Evolutionary conservation across 2,888 invertebrate genomes (phyloP).

Genomic region (Sminthurides aquaticus): DNA sequence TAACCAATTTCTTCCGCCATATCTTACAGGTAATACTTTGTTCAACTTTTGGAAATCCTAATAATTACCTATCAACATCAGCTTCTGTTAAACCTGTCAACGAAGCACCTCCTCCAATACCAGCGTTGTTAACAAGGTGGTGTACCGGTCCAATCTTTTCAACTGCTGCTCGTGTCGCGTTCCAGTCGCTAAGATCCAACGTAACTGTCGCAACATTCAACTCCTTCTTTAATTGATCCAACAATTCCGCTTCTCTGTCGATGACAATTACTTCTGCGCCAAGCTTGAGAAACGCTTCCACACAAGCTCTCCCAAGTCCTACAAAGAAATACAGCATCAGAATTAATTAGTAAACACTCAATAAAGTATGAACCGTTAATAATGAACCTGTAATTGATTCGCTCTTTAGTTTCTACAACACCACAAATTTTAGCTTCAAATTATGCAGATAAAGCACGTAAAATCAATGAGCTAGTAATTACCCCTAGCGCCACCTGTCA

Average conservation of each 20-base stretch:
- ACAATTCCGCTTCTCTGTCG: background rate
- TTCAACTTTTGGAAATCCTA: too few species aligned
- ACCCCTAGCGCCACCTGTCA: constrained; percentile 23
- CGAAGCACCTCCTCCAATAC: background rate
- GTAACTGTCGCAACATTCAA: background rate
- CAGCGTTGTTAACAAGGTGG: constrained; percentile 1
- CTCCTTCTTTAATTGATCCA: background rate
- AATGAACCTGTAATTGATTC: too few species aligned
- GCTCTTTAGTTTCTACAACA: too few species aligned
- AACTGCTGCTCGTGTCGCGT: background rate
- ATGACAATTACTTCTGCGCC: background rate
- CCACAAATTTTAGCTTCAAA: too few species aligned
- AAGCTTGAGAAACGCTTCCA: background rate
- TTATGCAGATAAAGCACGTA: background rate
- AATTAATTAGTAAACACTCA: too few species aligned
- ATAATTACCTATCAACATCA: background rate
- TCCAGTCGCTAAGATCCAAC: background rate
- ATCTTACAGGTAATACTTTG: too few species aligned
- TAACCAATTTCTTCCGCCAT: too few species aligned
- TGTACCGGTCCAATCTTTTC: background rate
- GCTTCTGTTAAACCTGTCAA: background rate
- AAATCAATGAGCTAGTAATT: background rate
- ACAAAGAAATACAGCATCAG: background rate
- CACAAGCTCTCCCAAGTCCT: background rate
- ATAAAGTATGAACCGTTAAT: too few species aligned